Evolutionary conservation across 2,888 invertebrate genomes (phyloP), one percentile per base, ranked within the genome.

Genomic region (Ormyrus labotus): DNA sequence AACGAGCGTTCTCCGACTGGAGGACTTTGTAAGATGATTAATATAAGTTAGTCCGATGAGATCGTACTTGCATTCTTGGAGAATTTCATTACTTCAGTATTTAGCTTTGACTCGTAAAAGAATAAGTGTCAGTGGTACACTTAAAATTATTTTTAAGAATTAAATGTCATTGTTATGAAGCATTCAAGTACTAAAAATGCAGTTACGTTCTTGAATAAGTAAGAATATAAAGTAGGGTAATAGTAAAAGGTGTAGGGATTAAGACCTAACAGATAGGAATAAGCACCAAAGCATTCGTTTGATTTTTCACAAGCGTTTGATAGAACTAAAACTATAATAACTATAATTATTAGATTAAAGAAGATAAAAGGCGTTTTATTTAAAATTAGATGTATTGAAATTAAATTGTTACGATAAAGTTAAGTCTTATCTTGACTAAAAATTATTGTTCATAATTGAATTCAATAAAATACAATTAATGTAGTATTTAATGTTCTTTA

Each of bases 271-370:
- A 72, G 87, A 85, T 88, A 88, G 88, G 86, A 86, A 86, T 87
- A 87, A 86, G 86, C 87, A 87, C 87, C 86, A 86, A 87, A 87
- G 86, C 87, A 88, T 87, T 87, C 86, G 85, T 84, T 84, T 87
- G 85, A 87, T 85, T 85, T 86, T 83, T 87, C 87, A 87, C 87
- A 83, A 85, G 81, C 84, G 83, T 85, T 82, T 78, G 74, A 84
- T 81, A 81, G 83, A 78, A 76, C 50, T 73, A 68, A 72, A 81
- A 82, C 80, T 82, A 61, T 10, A 68, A 69, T 67, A 53, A 50
- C 11, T 78, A 9, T 82, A 83, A 83, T 78, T 81, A 84, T 81
- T 84, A 83, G 85, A 85, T 84, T 84, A 85, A 83, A 75, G 84
- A 87, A 86, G 85, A 87, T 86, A 81, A 84, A 86, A 86, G 84